Evolutionary conservation across 2,797 vertebrate species (phyloP).

Genomic region (Onychomys arenicola): DNA sequence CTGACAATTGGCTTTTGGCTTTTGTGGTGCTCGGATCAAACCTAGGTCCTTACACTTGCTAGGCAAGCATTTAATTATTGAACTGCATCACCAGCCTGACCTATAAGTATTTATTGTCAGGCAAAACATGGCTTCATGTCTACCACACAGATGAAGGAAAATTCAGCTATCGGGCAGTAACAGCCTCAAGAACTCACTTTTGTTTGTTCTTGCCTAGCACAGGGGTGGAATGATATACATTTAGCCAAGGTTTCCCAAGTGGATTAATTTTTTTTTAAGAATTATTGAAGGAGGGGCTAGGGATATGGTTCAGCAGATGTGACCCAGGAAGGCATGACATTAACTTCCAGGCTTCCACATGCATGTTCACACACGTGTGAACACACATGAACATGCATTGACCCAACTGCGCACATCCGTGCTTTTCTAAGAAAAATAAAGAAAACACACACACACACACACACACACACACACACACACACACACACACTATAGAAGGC

Average conservation of each 20-base stretch:
- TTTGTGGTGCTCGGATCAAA: not conserved
- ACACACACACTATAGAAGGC: not conserved
- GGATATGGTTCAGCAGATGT: not conserved
- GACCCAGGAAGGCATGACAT: not conserved
- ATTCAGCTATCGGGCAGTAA: not conserved
- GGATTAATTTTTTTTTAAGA: not conserved
- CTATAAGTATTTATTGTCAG: constrained; percentile 1
- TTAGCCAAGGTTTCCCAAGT: constrained; percentile 19
- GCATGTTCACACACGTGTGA: not conserved
- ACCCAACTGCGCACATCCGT: too few relatives aligned
- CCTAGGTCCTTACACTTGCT: not conserved
- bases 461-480: too few relatives aligned
- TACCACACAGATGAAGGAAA: constrained; percentile 49
- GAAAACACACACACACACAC: too few relatives aligned
- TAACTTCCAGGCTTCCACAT: not conserved
- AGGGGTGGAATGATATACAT: not conserved
- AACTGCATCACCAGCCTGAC: not conserved
- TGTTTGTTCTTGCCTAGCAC: not conserved
- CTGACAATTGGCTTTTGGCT: not conserved
- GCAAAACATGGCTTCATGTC: not conserved
- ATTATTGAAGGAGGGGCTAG: not conserved
- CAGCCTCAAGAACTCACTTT: constrained; percentile 47
- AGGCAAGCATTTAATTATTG: not conserved
- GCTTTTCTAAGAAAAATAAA: too few relatives aligned
- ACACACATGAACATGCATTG: not conserved